Evolutionary conservation across 2,797 vertebrate species (phyloP).

Genomic region (Rhinoraja longicauda): DNA sequence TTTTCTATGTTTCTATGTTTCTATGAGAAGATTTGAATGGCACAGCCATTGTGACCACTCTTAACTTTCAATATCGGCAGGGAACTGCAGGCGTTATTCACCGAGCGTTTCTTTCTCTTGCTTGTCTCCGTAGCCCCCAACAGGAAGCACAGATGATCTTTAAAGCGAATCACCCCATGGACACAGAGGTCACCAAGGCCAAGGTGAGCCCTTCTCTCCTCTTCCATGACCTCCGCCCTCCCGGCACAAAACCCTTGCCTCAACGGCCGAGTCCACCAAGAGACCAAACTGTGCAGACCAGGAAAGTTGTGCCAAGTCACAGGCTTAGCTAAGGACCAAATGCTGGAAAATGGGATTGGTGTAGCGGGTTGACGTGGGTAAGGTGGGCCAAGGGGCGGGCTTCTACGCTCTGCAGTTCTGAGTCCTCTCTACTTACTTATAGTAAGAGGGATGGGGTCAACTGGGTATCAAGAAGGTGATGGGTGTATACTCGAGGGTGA

Average conservation of each 20-base stretch:
- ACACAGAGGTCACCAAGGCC: constrained; percentile 81
- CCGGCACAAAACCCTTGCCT: neutral
- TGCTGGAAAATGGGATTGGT: no score
- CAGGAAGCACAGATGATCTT: constrained; percentile 92
- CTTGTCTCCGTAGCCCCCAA: constrained; percentile 63
- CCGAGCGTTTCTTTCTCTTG: neutral
- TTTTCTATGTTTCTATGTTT: no score
- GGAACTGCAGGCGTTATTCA: neutral
- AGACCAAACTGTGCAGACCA: neutral
- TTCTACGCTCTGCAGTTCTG: no score
- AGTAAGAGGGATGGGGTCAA: no score
- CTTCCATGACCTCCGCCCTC: neutral
- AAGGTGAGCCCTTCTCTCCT: constrained; percentile 61
- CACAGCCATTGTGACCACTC: neutral
- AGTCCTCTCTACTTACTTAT: no score
- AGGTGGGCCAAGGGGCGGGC: no score
- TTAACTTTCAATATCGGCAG: neutral
- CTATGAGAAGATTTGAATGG: neutral
- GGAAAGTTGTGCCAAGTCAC: neutral
- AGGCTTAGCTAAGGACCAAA: no score
- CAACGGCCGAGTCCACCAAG: neutral
- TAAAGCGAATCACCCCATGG: constrained; percentile 82
- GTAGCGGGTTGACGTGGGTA: no score
- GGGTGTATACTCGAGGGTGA: no score
- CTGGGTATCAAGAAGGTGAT: no score